Conservation (phyloP, 2,797 vertebrate genomes). For the Oreonectes daqikongensis region DNA sequence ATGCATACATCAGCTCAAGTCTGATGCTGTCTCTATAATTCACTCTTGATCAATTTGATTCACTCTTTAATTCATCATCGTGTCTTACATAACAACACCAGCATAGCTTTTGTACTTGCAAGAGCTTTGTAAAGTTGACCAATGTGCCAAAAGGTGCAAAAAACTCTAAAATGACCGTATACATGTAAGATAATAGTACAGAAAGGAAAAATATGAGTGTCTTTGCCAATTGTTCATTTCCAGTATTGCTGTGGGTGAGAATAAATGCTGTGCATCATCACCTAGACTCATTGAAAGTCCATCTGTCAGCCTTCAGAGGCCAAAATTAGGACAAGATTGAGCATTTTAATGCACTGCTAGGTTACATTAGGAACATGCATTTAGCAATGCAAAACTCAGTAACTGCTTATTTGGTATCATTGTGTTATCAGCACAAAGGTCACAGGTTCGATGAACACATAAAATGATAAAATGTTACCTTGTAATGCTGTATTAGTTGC, state of each 20-base stretch:
- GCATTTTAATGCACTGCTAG: neutral
- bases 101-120: slow-evolving; percentile 8
- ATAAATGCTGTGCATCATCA: slow-evolving; percentile 34
- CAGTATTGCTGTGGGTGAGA: slow-evolving; percentile 11
- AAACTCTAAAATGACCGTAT: too few species aligned
- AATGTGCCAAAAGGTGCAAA: neutral
- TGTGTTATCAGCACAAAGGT: too few species aligned
- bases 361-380: neutral
- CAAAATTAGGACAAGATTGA: slow-evolving; percentile 3
- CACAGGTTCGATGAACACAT: too few species aligned
- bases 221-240: slow-evolving; percentile 35
- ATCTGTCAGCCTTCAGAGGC: slow-evolving; percentile 24
- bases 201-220: slow-evolving; percentile 14
- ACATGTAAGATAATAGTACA: too few species aligned
- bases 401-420: too few species aligned
- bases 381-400: neutral
- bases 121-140: neutral
- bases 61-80: slow-evolving; percentile 16
- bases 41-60: slow-evolving; percentile 22
- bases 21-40: slow-evolving; percentile 4
- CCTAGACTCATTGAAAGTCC: slow-evolving; percentile 37
- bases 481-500: too few species aligned
- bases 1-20: neutral
- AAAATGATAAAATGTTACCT: too few species aligned
- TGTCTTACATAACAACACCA: slow-evolving; percentile 3